Percentiles rank a stretch among this genome's conserved stretches.
These are phyloP conservation scores for Gasterosteus nipponicus DNA, from an alignment of 2,113 vertebrate genomes.

Conservation along the genomic window DNA sequence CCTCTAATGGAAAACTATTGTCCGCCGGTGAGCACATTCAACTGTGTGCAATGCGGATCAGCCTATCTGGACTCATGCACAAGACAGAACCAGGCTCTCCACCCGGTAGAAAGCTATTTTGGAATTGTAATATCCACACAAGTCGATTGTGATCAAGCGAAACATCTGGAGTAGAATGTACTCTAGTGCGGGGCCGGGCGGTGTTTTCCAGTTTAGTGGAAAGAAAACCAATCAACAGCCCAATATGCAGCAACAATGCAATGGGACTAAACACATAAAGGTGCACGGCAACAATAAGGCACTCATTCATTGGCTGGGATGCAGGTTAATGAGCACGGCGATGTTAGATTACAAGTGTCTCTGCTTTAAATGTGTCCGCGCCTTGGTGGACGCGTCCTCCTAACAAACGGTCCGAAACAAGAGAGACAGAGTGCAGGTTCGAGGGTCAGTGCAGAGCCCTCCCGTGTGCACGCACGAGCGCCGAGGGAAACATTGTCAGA, in stretches of 20 bases:
- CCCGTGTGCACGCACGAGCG: conserved; percentile 31
- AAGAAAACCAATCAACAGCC: conserved; percentile 9
- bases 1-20: conserved; percentile 80
- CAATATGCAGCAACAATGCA: conserved; percentile 30
- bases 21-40: conserved; percentile 67
- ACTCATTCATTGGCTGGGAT: conserved; percentile 55
- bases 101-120: conserved; percentile 67
- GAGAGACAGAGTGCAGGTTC: conserved; percentile 49
- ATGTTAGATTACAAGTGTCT: conserved; percentile 41
- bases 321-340: conserved; percentile 59
- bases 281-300: conserved; percentile 59
- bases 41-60: conserved; percentile 60
- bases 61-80: conserved; percentile 70
- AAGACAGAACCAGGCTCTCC: conserved; percentile 57
- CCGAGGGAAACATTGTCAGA: conserved; percentile 35
- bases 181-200: conserved; percentile 16
- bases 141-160: conserved; percentile 70
- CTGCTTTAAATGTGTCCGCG: conserved; percentile 32
- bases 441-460: conserved; percentile 64
- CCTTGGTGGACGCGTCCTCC: conserved; percentile 15
- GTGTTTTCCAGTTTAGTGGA: conserved; percentile 24
- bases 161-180: conserved; percentile 50
- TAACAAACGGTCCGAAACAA: conserved; percentile 23
- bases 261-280: conserved; percentile 38
- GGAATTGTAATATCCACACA: conserved; percentile 70